Evolutionary conservation across 2,113 vertebrate genomes (phyloP).

Genomic region (Noturus placidus): DNA sequence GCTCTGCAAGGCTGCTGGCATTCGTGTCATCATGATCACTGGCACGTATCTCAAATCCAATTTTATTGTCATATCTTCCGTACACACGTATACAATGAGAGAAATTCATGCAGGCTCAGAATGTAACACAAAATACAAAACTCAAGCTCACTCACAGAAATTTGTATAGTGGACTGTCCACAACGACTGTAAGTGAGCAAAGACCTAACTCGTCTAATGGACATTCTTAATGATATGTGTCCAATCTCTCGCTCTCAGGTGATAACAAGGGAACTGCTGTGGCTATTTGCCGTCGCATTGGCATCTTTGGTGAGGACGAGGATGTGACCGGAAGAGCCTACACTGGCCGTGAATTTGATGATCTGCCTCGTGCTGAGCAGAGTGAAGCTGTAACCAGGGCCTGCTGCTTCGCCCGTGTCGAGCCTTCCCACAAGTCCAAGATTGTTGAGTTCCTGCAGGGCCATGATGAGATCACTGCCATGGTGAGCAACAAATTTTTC

Average conservation of each 20-base stretch:
- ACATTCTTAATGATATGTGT: background rate
- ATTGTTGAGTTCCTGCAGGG: slow-evolving; percentile 92
- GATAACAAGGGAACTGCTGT: slow-evolving; percentile 82
- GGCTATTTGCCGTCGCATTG: slow-evolving; percentile 77
- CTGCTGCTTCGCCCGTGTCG: slow-evolving; percentile 90
- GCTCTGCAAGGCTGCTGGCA: slow-evolving; percentile 75
- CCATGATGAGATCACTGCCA: slow-evolving; percentile 89
- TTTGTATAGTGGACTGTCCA: no score
- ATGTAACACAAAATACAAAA: background rate
- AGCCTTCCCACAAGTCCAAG: slow-evolving; percentile 94
- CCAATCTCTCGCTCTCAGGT: slow-evolving; percentile 62
- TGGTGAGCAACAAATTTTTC: slow-evolving; percentile 71
- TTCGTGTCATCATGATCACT: slow-evolving; percentile 82
- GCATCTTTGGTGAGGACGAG: slow-evolving; percentile 73
- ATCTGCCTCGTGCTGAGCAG: slow-evolving; percentile 69
- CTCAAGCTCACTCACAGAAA: background rate
- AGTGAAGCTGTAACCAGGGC: slow-evolving; percentile 71
- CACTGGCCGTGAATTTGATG: slow-evolving; percentile 77
- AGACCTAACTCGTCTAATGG: no score
- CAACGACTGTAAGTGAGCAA: no score
- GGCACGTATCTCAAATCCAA: slow-evolving; percentile 52
- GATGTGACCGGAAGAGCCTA: slow-evolving; percentile 70
- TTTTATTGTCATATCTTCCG: background rate
- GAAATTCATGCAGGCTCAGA: background rate
- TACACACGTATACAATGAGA: background rate